Base-by-base conservation (phyloP, 1,140 invertebrate species). In the Pantala flavescens region DNA sequence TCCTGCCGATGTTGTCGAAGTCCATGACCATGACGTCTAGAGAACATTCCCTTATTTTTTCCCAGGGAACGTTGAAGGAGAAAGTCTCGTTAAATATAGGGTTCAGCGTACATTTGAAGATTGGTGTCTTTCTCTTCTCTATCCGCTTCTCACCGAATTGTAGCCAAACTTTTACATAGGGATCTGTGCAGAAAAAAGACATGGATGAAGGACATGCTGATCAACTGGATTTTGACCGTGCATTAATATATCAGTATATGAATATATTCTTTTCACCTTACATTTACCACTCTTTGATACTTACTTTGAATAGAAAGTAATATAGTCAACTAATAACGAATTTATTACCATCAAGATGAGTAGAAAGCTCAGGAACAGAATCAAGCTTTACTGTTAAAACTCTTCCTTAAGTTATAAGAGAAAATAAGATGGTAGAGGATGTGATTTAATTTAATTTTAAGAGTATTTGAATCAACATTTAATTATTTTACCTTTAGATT, bases 91-190 rank as follows among this genome's bases (percentile, higher is more conserved):
- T 96, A 86, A 97, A 98, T 70, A 96, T 89, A 0, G 90, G 95
- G 83, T 96, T 94, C 74, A 96, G 84, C 2, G 93, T 96, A 81
- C 94, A 96, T 80, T 95, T 96, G 83, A 95, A 96, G 78, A 97
- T 93, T 36, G 93, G 91, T n/a, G 95, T 97, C 85, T 97, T 98
- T 81, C 93, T 91, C 81, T 98, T 98, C 82, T 97, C 95, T 76
- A 97, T 91, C 75, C 93, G 88, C 78, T 97, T 96, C 77, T 97
- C 95, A 14, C 94, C 93, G 81, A 97, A 96, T 78, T 97, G 94
- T 1, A 97, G 87, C 95, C 95, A 98, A 7, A 97, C 93, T 82
- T 97, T 98, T 0, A 97, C 95, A 81, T 97, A 98, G 0, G 95
- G 95, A 91, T 98, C 95, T 96, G 84, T 0, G 78, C 78, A 75